These are phyloP conservation scores for Macrobrachium nipponense DNA, from an alignment of 1,140 invertebrate species.

Conservation along the genomic window DNA sequence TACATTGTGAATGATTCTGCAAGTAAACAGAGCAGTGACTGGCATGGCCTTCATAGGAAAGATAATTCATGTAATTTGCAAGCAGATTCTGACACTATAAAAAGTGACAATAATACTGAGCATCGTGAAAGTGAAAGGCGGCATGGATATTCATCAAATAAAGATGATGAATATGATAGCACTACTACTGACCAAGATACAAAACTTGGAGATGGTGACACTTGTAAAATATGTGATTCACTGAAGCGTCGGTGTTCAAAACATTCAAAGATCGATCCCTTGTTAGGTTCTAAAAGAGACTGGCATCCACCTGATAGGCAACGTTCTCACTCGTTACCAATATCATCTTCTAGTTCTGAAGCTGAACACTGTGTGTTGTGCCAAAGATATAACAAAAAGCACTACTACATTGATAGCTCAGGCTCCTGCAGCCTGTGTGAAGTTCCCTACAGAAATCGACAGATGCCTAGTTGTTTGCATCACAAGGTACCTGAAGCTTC, in stretches of 20 bases:
- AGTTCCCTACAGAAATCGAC: too few species aligned
- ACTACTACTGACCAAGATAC: background rate
- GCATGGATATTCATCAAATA: background rate
- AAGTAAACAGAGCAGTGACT: background rate
- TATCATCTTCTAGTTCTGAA: too few species aligned
- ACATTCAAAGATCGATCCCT: background rate
- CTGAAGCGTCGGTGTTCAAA: background rate
- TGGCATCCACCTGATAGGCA: too few species aligned
- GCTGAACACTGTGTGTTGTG: too few species aligned
- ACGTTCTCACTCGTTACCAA: too few species aligned
- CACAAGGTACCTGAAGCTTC: background rate
- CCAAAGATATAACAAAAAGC: too few species aligned
- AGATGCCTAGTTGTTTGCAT: background rate
- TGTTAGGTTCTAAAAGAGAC: too few species aligned
- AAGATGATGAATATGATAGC: background rate
- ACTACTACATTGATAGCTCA: too few species aligned
- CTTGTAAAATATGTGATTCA: slow-evolving; percentile 35
- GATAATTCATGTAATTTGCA: background rate
- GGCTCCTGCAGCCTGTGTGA: too few species aligned
- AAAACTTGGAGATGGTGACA: background rate
- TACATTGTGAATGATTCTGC: background rate
- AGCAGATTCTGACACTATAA: background rate
- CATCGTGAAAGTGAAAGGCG: background rate
- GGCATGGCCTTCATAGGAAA: too few species aligned
- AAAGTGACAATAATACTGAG: background rate